phyloP scores from a whole-genome alignment of 2,888 invertebrate genomes.

The Leuctra nigra region DNA sequence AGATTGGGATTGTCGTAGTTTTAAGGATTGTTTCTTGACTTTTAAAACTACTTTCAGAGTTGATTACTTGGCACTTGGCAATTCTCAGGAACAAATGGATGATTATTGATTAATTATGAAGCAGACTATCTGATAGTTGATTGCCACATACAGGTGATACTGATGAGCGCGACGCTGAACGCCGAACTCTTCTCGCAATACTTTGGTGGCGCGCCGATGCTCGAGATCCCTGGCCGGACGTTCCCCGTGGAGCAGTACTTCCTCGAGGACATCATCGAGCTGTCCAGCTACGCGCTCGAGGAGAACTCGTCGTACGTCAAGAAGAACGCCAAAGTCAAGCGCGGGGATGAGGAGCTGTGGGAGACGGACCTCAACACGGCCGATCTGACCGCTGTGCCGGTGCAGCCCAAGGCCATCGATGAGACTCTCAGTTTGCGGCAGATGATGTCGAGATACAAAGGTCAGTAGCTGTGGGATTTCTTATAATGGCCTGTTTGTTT shows the following conservation, averaged over 20 bases:
- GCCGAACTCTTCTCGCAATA: constrained; percentile 77
- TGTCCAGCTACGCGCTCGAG: constrained; percentile 52
- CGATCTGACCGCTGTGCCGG: constrained; percentile 51
- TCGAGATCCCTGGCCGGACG: constrained; percentile 66
- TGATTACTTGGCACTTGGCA: too few species aligned
- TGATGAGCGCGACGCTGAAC: constrained; percentile 93
- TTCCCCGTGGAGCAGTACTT: constrained; percentile 77
- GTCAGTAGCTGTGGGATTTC: constrained; percentile 34
- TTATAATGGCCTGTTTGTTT: neutral
- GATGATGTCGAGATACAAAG: constrained; percentile 57
- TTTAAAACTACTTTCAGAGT: too few species aligned
- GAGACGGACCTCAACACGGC: constrained; percentile 58
- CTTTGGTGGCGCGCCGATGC: constrained; percentile 69
- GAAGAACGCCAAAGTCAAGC: constrained; percentile 49
- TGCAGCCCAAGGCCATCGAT: constrained; percentile 57
- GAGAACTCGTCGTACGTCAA: constrained; percentile 56
- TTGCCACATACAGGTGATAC: constrained; percentile 56
- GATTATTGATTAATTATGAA: too few species aligned
- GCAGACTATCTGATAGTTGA: too few species aligned
- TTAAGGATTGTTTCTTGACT: too few species aligned
- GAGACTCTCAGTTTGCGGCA: constrained; percentile 64
- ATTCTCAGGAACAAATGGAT: too few species aligned
- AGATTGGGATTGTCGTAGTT: too few species aligned
- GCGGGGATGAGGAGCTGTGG: constrained; percentile 39
- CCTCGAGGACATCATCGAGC: constrained; percentile 73